phyloP scores from a whole-genome alignment of 2,797 vertebrate genomes.

The Crax fasciolata region DNA sequence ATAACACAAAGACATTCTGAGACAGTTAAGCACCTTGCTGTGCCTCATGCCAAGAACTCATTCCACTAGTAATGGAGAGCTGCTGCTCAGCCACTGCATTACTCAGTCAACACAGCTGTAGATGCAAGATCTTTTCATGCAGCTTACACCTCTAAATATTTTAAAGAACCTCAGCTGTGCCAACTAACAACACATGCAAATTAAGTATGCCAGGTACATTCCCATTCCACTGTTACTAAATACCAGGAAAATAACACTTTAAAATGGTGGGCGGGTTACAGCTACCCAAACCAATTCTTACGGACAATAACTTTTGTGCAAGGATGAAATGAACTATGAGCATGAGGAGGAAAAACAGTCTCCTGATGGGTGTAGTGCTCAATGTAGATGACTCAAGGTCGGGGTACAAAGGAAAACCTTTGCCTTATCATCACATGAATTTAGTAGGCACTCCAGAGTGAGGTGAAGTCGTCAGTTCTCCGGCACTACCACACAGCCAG shows the following conservation, averaged over 20 bases:
- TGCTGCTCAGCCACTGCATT: background rate
- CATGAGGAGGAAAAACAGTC: background rate
- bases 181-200: background rate
- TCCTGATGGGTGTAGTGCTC: background rate
- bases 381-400: background rate
- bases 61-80: background rate
- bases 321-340: background rate
- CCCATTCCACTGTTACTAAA: background rate
- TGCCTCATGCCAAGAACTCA: background rate
- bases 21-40: background rate
- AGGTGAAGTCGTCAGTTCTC: background rate
- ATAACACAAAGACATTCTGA: background rate
- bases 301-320: background rate
- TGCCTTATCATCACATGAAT: background rate
- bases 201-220: background rate
- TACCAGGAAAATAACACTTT: background rate
- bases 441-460: background rate
- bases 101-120: background rate
- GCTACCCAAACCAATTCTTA: background rate
- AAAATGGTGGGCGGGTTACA: background rate
- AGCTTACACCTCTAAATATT: background rate
- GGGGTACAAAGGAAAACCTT: conserved; percentile 5
- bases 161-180: background rate
- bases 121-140: background rate
- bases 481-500: background rate